Evolutionary conservation across 2,888 invertebrate genomes (phyloP).

Genomic region (Latrodectus elegans): DNA sequence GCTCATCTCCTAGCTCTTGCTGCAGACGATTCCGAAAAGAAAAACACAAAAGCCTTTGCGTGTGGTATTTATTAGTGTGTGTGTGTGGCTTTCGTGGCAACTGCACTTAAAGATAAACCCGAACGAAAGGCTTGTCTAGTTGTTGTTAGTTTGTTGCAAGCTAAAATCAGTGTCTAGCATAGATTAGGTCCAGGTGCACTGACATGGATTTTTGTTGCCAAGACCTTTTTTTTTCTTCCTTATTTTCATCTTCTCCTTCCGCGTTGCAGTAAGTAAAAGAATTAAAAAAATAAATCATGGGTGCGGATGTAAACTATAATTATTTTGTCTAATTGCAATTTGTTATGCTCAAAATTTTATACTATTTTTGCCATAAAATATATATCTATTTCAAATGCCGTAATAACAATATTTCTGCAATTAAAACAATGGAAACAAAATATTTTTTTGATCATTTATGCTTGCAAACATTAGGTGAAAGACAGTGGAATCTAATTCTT

Average conservation of each 20-base stretch:
- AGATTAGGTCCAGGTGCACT: constrained; percentile 24
- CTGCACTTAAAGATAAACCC: constrained; percentile 39
- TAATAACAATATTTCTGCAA: no score
- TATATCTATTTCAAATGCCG: no score
- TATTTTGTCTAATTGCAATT: no score
- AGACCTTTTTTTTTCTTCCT: background rate
- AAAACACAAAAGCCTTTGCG: constrained; percentile 7
- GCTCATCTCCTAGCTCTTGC: background rate
- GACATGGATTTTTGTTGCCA: background rate
- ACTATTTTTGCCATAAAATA: no score
- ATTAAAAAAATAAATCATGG: no score
- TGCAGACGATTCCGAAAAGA: constrained; percentile 1
- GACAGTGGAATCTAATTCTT: no score
- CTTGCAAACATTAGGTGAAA: no score
- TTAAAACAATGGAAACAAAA: no score
- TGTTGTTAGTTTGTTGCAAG: constrained; percentile 5
- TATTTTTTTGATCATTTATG: no score
- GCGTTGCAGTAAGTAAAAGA: no score
- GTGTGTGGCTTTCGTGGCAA: constrained; percentile 33
- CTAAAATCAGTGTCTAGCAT: background rate
- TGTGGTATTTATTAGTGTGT: constrained; percentile 35
- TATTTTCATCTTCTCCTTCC: background rate
- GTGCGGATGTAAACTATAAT: no score
- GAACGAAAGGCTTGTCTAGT: background rate
- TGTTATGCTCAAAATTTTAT: no score